A percentile compares a stretch with the other conserved stretches of the same genome.
Conservation (phyloP, 2,888 invertebrate genomes). For the Temnothorax unifasciatus region DNA sequence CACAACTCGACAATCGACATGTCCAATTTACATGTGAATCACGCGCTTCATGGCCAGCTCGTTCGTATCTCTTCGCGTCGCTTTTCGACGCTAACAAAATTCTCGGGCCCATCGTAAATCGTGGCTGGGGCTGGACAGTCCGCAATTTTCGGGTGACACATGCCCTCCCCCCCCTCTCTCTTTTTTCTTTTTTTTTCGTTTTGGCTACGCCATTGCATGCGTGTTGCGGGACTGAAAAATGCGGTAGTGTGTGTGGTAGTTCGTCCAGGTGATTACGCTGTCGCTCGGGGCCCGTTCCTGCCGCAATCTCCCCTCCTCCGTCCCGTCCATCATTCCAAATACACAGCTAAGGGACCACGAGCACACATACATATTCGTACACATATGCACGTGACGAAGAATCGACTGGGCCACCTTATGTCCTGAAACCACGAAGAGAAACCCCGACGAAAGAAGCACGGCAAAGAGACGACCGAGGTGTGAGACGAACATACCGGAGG, state of each 20-base stretch:
- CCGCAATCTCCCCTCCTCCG: constrained; percentile 44
- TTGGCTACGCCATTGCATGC: constrained; percentile 75
- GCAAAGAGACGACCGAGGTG: constrained; percentile 55
- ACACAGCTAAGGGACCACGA: constrained; percentile 9
- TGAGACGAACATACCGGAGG: constrained; percentile 23
- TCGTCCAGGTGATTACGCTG: constrained; percentile 85
- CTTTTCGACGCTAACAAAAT: constrained; percentile 63
- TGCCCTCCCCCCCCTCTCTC: constrained; percentile 22
- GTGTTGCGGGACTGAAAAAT: constrained; percentile 39
- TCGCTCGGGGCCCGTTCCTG: constrained; percentile 82
- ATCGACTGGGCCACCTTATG: constrained; percentile 78
- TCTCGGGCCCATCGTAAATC: constrained; percentile 70
- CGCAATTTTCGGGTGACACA: constrained; percentile 69
- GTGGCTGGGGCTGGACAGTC: constrained; percentile 50
- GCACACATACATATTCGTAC: not conserved
- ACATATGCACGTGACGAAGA: constrained; percentile 61
- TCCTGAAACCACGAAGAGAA: constrained; percentile 77
- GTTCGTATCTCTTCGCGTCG: constrained; percentile 52
- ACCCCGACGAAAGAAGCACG: constrained; percentile 43
- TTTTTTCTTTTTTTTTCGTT: constrained; percentile 40
- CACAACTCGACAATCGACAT: constrained; percentile 64
- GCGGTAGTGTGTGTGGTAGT: constrained; percentile 80
- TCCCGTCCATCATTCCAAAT: constrained; percentile 17
- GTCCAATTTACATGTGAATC: constrained; percentile 75
- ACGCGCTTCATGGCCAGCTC: constrained; percentile 54